Evolutionary conservation across 2,797 vertebrate species (phyloP).

Genomic region (Leuciscus waleckii): DNA sequence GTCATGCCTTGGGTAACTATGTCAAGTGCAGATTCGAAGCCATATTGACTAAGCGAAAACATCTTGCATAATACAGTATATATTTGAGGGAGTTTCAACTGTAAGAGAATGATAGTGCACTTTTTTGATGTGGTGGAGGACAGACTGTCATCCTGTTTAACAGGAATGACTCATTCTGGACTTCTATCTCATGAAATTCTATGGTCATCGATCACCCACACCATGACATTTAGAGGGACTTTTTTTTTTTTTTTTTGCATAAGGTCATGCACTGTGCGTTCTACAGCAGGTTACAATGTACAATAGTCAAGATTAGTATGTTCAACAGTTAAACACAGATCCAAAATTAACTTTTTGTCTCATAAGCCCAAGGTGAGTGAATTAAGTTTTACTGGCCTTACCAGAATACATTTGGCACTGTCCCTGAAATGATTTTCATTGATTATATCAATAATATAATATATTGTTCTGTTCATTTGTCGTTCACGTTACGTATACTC

Average conservation of each 20-base stretch:
- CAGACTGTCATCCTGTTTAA: background rate
- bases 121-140: background rate
- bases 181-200: background rate
- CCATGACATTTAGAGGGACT: slow-evolving; percentile 22
- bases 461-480: background rate
- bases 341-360: background rate
- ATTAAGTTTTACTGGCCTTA: background rate
- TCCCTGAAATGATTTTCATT: background rate
- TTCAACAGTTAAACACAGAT: background rate
- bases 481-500: background rate
- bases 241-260: background rate
- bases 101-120: background rate
- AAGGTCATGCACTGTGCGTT: background rate
- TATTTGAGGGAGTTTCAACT: background rate
- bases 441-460: background rate
- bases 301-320: background rate
- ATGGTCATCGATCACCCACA: background rate
- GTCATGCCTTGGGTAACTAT: background rate
- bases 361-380: background rate
- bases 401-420: background rate
- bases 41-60: background rate
- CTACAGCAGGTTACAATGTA: background rate
- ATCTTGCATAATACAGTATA: background rate
- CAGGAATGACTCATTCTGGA: slow-evolving; percentile 20
- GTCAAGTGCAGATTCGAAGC: background rate